These are phyloP conservation scores for Chionoecetes opilio DNA, from an alignment of 1,140 invertebrate species.

Conservation along the genomic window DNA sequence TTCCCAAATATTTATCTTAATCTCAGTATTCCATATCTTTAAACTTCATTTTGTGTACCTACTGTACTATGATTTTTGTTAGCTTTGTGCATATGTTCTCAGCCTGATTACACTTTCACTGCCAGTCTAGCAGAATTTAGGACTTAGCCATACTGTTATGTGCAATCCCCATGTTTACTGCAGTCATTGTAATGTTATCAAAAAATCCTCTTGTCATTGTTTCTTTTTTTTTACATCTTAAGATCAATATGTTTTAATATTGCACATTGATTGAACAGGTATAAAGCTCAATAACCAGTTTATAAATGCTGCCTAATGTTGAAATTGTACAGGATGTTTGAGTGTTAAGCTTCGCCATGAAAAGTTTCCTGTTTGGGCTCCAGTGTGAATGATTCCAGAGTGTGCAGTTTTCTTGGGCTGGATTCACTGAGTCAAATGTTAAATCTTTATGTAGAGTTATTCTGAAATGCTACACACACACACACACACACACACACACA, in stretches of 20 bases:
- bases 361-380: neutral
- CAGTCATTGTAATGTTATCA: constrained; percentile 35
- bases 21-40: neutral
- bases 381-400: neutral
- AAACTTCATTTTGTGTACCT: too few relatives aligned
- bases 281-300: constrained; percentile 64
- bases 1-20: neutral
- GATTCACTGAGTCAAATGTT: neutral
- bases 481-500: neutral
- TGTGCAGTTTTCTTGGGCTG: neutral
- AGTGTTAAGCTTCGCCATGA: constrained; percentile 44
- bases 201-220: constrained; percentile 35
- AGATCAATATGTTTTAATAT: constrained; percentile 49
- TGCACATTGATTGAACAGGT: constrained; percentile 61
- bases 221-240: constrained; percentile 35
- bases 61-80: neutral
- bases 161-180: constrained; percentile 66
- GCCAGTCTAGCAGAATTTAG: constrained; percentile 59
- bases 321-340: constrained; percentile 5
- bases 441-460: neutral
- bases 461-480: neutral
- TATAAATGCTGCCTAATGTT: constrained; percentile 45
- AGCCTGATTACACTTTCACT: constrained; percentile 58
- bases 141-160: constrained; percentile 43
- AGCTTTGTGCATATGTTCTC: constrained; percentile 52